A percentile compares a stretch with the other conserved stretches of the same genome.
These are phyloP conservation scores for Megalurothrips usitatus DNA, from an alignment of 2,888 invertebrate genomes.

Conservation along the genomic window DNA sequence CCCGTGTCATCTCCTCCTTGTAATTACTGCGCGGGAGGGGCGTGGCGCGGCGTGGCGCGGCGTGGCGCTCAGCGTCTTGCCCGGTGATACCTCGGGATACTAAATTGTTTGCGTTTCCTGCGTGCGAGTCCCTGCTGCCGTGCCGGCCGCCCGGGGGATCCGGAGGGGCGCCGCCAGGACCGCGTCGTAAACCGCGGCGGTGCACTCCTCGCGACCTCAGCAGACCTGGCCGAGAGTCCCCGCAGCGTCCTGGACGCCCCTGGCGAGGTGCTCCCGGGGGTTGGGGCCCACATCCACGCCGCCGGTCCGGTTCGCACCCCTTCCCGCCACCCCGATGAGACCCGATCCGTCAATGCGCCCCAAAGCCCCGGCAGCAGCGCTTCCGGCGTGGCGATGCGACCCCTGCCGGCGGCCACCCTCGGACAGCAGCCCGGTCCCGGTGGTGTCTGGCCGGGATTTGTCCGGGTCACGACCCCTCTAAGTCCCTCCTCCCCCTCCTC, in stretches of 20 bases:
- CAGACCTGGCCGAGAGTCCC: too few species aligned
- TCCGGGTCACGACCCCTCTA: neutral
- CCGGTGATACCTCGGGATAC: slow-evolving; percentile 13
- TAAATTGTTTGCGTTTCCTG: slow-evolving; percentile 21
- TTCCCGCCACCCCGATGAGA: neutral
- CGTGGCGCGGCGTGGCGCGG: neutral
- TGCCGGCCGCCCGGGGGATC: too few species aligned
- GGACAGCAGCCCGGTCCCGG: too few species aligned
- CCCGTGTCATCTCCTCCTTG: neutral
- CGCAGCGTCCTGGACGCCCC: too few species aligned
- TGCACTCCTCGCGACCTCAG: too few species aligned
- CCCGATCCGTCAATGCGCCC: neutral
- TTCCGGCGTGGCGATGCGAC: neutral
- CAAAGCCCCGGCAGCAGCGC: neutral
- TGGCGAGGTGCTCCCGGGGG: too few species aligned
- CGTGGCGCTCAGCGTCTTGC: neutral
- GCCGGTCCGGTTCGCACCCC: too few species aligned
- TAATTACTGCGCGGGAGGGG: slow-evolving; percentile 5
- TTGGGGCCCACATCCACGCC: too few species aligned
- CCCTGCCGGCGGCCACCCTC: neutral
- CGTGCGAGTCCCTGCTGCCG: neutral
- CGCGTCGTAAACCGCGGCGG: too few species aligned
- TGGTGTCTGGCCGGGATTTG: neutral
- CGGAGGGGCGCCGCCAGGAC: too few species aligned
- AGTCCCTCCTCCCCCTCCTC: neutral